phyloP scores from a whole-genome alignment of 2,888 invertebrate species.

The Frankliniella intonsa region DNA sequence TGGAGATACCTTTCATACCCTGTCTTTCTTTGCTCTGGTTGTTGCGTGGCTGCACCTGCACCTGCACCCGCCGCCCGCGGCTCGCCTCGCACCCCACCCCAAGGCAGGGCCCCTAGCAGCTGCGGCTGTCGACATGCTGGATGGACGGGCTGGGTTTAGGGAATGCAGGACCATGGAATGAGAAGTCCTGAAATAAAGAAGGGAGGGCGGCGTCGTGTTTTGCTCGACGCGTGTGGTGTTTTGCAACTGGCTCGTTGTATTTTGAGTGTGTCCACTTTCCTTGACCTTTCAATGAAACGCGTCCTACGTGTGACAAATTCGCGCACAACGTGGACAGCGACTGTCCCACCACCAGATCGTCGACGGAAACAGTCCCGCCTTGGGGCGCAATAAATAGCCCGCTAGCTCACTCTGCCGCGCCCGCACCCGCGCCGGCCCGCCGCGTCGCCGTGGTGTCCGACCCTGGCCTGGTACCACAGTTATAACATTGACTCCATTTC shows the following conservation, averaged over 20 bases:
- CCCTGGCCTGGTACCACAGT: constrained; percentile 1
- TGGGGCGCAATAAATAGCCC: background rate
- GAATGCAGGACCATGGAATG: no score
- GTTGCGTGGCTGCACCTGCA: background rate
- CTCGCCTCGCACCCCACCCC: background rate
- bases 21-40: background rate
- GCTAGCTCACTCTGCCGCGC: background rate
- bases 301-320: constrained; percentile 2
- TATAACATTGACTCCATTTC: background rate
- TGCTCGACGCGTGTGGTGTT: no score
- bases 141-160: no score
- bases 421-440: background rate
- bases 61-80: background rate
- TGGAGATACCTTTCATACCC: no score
- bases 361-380: background rate
- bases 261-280: background rate
- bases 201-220: background rate
- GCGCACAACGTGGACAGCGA: background rate
- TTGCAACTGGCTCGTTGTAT: background rate
- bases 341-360: background rate
- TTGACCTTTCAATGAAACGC: constrained; percentile 1
- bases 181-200: background rate
- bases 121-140: no score
- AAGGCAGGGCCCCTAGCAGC: no score
- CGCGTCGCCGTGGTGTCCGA: background rate